These are phyloP conservation scores for Microctonus brassicae DNA, from an alignment of 2,888 invertebrate species.

Conservation along the genomic window DNA sequence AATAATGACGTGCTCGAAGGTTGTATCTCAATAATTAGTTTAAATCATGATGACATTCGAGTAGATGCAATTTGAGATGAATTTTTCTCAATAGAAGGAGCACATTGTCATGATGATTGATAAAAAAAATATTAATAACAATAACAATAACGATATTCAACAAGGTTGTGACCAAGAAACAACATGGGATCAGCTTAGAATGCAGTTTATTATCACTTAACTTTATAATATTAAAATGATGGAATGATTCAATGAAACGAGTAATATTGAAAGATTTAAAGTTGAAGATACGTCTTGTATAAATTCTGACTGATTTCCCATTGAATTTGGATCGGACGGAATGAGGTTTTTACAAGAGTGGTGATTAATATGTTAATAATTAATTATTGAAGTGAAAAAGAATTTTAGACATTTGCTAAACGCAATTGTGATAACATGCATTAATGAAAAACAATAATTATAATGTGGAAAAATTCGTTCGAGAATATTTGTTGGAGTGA, in stretches of 20 bases:
- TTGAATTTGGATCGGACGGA: background rate
- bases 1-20: background rate
- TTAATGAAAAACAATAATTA: background rate
- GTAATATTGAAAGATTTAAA: background rate
- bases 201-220: conserved; percentile 62
- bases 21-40: background rate
- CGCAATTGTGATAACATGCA: conserved; percentile 24
- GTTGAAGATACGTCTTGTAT: background rate
- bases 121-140: conserved; percentile 25
- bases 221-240: conserved; percentile 43
- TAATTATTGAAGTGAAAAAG: background rate
- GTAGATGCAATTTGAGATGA: background rate
- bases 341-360: background rate
- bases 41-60: background rate
- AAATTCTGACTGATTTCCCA: background rate
- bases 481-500: conserved; percentile 23
- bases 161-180: conserved; percentile 67
- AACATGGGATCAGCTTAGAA: conserved; percentile 66
- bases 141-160: conserved; percentile 46
- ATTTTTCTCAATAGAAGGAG: background rate
- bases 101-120: background rate
- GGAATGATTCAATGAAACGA: conserved; percentile 25
- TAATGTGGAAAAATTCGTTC: conserved; percentile 29
- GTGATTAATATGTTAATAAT: background rate
- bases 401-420: background rate